phyloP scores from a whole-genome alignment of 2,113 vertebrate species.

The Loxodonta africana region DNA sequence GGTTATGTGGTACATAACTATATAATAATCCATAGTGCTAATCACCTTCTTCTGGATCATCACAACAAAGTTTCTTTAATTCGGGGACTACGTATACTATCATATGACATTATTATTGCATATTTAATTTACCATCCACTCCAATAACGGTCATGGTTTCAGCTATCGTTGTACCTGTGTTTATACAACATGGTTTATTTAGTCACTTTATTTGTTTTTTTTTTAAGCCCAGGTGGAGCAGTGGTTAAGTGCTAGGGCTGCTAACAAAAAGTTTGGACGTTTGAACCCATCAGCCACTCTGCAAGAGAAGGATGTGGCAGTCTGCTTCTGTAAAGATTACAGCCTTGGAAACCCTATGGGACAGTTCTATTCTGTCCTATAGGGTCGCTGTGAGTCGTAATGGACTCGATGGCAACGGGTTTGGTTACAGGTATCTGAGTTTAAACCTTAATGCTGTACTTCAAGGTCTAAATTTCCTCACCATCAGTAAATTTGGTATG shows the following conservation, averaged over 20 bases:
- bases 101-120: background rate
- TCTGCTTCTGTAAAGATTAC: background rate
- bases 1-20: no score
- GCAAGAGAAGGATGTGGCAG: background rate
- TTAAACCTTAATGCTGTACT: background rate
- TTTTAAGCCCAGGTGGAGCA: no score
- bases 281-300: background rate
- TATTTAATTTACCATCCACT: background rate
- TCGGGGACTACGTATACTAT: background rate
- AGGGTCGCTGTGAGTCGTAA: no score
- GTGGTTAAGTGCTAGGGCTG: background rate
- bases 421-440: background rate
- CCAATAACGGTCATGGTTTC: background rate
- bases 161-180: background rate
- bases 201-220: background rate
- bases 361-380: no score
- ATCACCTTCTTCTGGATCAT: background rate
- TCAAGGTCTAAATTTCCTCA: background rate
- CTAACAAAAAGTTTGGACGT: background rate
- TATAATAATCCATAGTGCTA: background rate
- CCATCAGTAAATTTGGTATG: background rate
- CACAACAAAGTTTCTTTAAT: background rate
- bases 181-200: background rate
- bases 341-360: background rate
- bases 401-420: no score